These are phyloP conservation scores for Epinephelus lanceolatus DNA, from an alignment of 2,113 vertebrate genomes.

Conservation along the genomic window DNA sequence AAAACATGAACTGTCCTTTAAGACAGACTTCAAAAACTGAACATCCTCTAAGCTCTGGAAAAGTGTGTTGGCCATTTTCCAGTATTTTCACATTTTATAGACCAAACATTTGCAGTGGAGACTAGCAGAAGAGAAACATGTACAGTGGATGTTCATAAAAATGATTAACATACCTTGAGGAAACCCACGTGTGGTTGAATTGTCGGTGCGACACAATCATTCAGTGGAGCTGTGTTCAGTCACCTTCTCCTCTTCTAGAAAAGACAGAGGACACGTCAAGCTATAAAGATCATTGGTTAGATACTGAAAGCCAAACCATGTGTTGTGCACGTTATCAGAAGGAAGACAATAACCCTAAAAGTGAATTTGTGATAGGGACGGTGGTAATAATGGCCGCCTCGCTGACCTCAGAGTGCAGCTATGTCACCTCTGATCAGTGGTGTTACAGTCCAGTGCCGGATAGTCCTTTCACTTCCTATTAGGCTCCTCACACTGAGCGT, in stretches of 20 bases:
- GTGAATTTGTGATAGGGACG: slow-evolving; percentile 67
- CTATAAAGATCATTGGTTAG: slow-evolving; percentile 33
- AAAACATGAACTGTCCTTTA: no score
- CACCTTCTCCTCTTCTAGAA: slow-evolving; percentile 10
- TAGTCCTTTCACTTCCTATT: slow-evolving; percentile 81
- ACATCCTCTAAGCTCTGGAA: background rate
- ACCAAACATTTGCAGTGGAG: background rate
- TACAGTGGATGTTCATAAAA: background rate
- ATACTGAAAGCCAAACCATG: slow-evolving; percentile 26
- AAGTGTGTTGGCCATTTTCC: background rate
- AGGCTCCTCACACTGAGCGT: slow-evolving; percentile 69
- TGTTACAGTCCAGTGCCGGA: slow-evolving; percentile 74
- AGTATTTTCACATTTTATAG: background rate
- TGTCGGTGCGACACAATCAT: background rate
- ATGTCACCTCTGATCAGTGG: slow-evolving; percentile 82
- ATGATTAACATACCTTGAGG: background rate
- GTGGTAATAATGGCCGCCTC: slow-evolving; percentile 62
- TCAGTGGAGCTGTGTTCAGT: background rate
- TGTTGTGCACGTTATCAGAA: slow-evolving; percentile 45
- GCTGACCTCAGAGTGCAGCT: slow-evolving; percentile 69
- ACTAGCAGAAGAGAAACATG: background rate
- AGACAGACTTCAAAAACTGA: background rate
- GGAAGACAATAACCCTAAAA: slow-evolving; percentile 68
- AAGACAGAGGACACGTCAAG: slow-evolving; percentile 36
- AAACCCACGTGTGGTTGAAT: background rate